A percentile compares a stretch with the other conserved stretches of the same genome.
Conservation (phyloP, 2,797 vertebrate species). For the Spondyliosoma cantharus region DNA sequence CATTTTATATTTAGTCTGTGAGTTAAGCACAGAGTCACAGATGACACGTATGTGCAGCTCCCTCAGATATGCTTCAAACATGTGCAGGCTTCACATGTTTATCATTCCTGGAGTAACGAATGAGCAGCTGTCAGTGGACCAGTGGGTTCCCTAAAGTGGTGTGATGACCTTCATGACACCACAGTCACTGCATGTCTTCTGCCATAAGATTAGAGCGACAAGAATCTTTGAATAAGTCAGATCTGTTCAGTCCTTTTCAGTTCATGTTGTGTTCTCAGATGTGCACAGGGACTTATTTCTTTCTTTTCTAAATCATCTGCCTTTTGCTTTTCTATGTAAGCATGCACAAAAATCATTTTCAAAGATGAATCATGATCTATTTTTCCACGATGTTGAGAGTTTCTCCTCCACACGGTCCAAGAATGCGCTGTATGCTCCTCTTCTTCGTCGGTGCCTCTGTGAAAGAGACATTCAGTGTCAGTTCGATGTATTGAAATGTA, state of each 20-base stretch:
- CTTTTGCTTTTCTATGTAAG: not conserved
- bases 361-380: constrained; percentile 10
- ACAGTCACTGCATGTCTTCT: not conserved
- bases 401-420: constrained; percentile 82
- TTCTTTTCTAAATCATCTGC: not conserved
- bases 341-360: not conserved
- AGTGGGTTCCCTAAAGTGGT: constrained; percentile 11
- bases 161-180: constrained; percentile 5
- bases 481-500: not conserved
- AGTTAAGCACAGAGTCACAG: constrained; percentile 49
- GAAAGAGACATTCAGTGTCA: constrained; percentile 36
- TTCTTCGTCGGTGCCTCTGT: constrained; percentile 71
- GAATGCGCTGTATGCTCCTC: constrained; percentile 71
- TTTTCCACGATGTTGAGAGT: constrained; percentile 71
- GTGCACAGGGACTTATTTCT: not conserved
- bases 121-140: constrained; percentile 66
- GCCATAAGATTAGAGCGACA: not conserved
- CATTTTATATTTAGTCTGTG: constrained; percentile 70
- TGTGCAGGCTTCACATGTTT: constrained; percentile 51
- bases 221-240: not conserved
- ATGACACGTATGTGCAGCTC: constrained; percentile 46
- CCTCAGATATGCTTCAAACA: constrained; percentile 57
- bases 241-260: not conserved
- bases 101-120: constrained; percentile 38
- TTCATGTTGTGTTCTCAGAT: not conserved